These are phyloP conservation scores for Lycodopsis pacificus DNA, from an alignment of 2,797 vertebrate genomes.

Conservation along the genomic window DNA sequence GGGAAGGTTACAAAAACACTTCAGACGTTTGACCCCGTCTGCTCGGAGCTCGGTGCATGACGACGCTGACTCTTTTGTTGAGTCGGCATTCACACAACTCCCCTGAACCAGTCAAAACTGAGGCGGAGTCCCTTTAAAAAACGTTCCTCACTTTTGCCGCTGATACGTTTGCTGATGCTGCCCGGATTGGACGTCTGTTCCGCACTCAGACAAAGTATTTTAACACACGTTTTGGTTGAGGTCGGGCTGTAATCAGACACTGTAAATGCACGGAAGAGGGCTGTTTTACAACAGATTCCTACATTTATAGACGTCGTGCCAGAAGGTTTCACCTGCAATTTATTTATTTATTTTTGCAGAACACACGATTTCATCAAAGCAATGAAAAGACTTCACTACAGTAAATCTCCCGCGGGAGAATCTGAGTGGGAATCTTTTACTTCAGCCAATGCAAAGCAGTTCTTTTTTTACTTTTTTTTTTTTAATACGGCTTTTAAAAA, in stretches of 20 bases:
- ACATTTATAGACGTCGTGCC: conserved; percentile 50
- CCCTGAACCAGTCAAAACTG: background rate
- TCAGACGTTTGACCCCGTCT: background rate
- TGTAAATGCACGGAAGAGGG: conserved; percentile 28
- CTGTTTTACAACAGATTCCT: conserved; percentile 57
- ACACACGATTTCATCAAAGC: conserved; percentile 51
- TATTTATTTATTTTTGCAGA: conserved; percentile 51
- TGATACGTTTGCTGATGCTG: background rate
- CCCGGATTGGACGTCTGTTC: conserved; percentile 48
- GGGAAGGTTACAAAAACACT: conserved; percentile 11
- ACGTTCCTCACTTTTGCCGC: conserved; percentile 23
- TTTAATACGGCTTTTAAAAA: conserved; percentile 80
- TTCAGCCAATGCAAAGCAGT: conserved; percentile 66
- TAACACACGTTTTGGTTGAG: conserved; percentile 49
- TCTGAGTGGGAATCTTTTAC: conserved; percentile 41
- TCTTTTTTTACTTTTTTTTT: conserved; percentile 71
- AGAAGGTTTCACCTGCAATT: conserved; percentile 59
- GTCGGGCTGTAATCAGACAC: conserved; percentile 51
- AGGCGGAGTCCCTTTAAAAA: conserved; percentile 30
- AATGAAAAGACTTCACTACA: conserved; percentile 48
- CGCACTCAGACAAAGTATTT: conserved; percentile 53
- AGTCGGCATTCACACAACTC: conserved; percentile 5
- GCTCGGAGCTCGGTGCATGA: background rate
- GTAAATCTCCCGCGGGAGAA: conserved; percentile 34
- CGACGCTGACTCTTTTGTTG: conserved; percentile 12